Base-by-base conservation (phyloP, 2,888 invertebrate species). In the Dorcus hopei region DNA sequence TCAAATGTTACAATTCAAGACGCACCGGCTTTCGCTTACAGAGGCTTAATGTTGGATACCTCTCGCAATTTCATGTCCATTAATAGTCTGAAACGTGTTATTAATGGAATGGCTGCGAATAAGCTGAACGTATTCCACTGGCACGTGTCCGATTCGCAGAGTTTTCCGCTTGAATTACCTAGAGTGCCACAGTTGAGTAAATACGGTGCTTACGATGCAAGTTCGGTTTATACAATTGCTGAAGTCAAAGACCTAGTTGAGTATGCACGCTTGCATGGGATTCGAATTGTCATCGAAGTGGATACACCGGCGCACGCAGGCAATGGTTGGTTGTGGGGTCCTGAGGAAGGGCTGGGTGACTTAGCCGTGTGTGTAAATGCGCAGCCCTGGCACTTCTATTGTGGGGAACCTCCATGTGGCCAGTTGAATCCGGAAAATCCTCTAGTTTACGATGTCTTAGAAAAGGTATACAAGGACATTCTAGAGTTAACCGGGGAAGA, bases 41-140 rank as follows among this genome's bases (percentile, higher is more conserved):
- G 97, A 42, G 97, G 97, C 3, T 77, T 97, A 1, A 85, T 96
- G 77, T 78, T 97, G 52, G 97, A 97, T 74, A 95, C 97, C 0
- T 90, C 95, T 0, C 82, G 97, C 19, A 95, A 97, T 77, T 97
- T 87, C 77, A 88, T 97, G 72, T 87, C 91, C 0, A 81, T 92
- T 2, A 83, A 81, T 8, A 83, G 87, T 52, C 81, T 92, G 41
- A 85, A 89, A 68, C 83, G 88, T 9, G 88, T 91, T 8, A 80
- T 97, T 70, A 88, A 92, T 59, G 95, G 90, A 2, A 95, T 97
- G 96, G 87, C 91, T 0, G 87, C 91, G 48, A 87, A 88, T 69
- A 97, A 97, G 78, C 77, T 96, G 64, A 97, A 97, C 79, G 91
- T 93, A 2, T 90, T 97, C 72, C 96, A 97, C 73, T 96, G 96